Evolutionary conservation across 2,113 vertebrate genomes (phyloP), one percentile per base, ranked within the genome.

Genomic region (Corythornis madagascariensis): DNA sequence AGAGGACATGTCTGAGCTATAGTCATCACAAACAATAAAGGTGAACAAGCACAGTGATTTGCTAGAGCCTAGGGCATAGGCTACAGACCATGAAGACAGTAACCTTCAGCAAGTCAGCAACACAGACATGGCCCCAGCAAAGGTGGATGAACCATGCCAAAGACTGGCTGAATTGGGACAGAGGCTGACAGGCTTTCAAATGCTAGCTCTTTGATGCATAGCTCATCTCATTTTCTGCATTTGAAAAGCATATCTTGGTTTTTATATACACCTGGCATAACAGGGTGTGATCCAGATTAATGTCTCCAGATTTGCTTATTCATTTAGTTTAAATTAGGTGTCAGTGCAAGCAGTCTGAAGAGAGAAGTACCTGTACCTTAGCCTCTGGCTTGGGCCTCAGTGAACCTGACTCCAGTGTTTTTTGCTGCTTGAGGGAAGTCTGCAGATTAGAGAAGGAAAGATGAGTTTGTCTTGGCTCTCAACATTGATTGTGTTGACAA

Each of bases 361-460:
- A 61, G 55, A 55, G 50, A 42, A 33, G 10, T 83, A 55, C 38
- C 56, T 0, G 0, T 75, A 59, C 92, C 78, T 95, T 94, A 50
- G 82, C 85, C 90, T 95, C 67, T 73, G 71, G 75, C 67, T 73
- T 77, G 31, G 24, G 55, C 42, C 20, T 56, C 56, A 17, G 0
- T 70, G 25, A 85, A 52, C 85, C 64, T 7, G 1, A 26, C 72
- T 94, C 55, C 7, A 8, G 50, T 45, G 67, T 84, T 82, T 75
- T 88, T 83, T 70, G 47, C 72, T 91, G 50, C 64, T 93, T 57
- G 42, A 47, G 89, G 66, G 74, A 96, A 83, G n/a, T 61, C 60
- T 87, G 26, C 72, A 64, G 48, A 71, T 86, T 77, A 71, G 86
- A 92, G 56, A 85, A 71, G 60, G 43, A 78, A 89, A 74, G 17